Conservation (phyloP, 2,888 invertebrate genomes). For the Drosophila stalkeri region DNA sequence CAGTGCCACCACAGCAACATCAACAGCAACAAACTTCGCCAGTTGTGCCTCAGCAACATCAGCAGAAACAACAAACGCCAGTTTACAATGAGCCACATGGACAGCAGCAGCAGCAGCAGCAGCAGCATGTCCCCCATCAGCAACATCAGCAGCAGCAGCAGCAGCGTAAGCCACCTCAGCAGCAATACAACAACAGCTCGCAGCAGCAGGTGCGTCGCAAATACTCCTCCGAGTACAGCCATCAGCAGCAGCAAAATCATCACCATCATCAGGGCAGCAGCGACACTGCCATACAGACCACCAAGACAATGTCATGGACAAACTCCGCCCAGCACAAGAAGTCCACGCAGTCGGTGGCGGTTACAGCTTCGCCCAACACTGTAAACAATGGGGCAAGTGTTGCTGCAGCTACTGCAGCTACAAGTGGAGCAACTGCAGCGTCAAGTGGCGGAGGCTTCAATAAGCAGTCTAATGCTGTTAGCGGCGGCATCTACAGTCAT, state of each 20-base stretch:
- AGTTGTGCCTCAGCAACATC: slow-evolving; percentile 20
- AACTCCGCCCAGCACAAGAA: slow-evolving; percentile 85
- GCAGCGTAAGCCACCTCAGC: slow-evolving; percentile 58
- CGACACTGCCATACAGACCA: slow-evolving; percentile 71
- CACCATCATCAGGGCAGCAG: slow-evolving; percentile 65
- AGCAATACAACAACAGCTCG: slow-evolving; percentile 63
- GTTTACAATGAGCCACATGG: slow-evolving; percentile 31
- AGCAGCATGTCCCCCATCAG: slow-evolving; percentile 27
- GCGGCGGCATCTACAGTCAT: slow-evolving; percentile 62
- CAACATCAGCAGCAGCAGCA: slow-evolving; percentile 51
- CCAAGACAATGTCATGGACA: slow-evolving; percentile 85
- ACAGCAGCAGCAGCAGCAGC: slow-evolving; percentile 37
- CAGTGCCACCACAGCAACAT: slow-evolving; percentile 33
- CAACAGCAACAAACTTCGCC: slow-evolving; percentile 32
- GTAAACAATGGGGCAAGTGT: slow-evolving; percentile 63
- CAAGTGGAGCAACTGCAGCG: slow-evolving; percentile 17
- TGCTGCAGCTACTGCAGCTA: slow-evolving; percentile 9
- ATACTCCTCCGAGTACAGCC: slow-evolving; percentile 71
- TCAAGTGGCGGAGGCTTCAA: slow-evolving; percentile 20
- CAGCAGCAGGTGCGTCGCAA: slow-evolving; percentile 75
- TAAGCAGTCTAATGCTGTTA: slow-evolving; percentile 30
- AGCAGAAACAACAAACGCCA: slow-evolving; percentile 37
- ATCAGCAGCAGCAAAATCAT: slow-evolving; percentile 58
- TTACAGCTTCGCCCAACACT: slow-evolving; percentile 84
- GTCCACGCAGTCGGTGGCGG: slow-evolving; percentile 84